Percentiles rank a stretch among this genome's conserved stretches.
Conservation (phyloP, 1,140 invertebrate genomes). For the Trichonephila inaurata region DNA sequence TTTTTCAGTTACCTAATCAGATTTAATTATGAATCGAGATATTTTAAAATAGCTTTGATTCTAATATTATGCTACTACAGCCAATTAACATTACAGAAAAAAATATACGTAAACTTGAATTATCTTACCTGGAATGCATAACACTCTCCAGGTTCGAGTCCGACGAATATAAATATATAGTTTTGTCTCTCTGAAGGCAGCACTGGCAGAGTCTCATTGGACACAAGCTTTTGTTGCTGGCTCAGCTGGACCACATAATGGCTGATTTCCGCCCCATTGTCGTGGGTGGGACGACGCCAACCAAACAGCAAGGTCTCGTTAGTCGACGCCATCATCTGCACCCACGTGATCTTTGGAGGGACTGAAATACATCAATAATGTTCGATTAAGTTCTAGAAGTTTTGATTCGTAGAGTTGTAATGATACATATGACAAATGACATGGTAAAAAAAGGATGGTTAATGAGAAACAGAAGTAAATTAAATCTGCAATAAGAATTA, state of each 20-base stretch:
- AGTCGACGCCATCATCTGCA: slow-evolving; percentile 78
- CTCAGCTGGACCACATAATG: slow-evolving; percentile 77
- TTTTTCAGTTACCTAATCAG: no score
- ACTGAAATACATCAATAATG: slow-evolving; percentile 62
- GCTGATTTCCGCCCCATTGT: slow-evolving; percentile 78
- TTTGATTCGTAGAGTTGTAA: no score
- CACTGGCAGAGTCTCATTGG: slow-evolving; percentile 77
- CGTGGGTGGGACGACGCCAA: slow-evolving; percentile 77
- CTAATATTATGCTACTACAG: no score
- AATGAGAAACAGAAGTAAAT: neutral
- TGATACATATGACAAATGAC: neutral
- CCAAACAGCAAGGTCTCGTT: slow-evolving; percentile 79
- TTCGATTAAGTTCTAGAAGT: no score
- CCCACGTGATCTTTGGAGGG: slow-evolving; percentile 77
- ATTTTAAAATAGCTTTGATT: no score
- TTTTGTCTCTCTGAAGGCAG: slow-evolving; percentile 77
- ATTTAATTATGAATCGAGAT: no score
- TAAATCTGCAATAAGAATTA: no score
- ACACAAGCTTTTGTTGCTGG: slow-evolving; percentile 57
- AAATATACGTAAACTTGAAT: neutral
- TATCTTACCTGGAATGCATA: slow-evolving; percentile 77
- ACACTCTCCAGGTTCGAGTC: slow-evolving; percentile 77
- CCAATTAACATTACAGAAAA: no score
- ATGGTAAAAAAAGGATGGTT: neutral
- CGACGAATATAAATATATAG: slow-evolving; percentile 78